Conservation (phyloP, 2,797 vertebrate species). For the Macroramphosus scolopax region DNA sequence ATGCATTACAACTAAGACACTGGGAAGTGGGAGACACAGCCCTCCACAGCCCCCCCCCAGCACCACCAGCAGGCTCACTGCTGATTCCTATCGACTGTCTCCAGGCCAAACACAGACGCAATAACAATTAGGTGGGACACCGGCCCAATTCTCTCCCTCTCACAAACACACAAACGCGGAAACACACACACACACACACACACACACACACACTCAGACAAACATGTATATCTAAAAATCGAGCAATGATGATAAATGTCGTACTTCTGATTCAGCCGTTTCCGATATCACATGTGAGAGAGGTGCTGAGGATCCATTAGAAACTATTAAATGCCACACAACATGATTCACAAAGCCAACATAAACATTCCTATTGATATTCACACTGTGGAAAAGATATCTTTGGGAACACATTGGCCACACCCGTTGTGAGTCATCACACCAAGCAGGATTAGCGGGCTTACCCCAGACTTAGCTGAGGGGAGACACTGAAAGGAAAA, state of each 20-base stretch:
- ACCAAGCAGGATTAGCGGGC: constrained; percentile 68
- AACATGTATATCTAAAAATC: too few species aligned
- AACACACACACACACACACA: constrained; percentile 21
- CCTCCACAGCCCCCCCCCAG: constrained; percentile 52
- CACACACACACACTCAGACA: too few species aligned
- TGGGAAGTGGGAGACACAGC: constrained; percentile 76
- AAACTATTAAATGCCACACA: constrained; percentile 61
- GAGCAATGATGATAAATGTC: too few species aligned
- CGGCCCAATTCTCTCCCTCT: constrained; percentile 70
- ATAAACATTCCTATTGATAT: constrained; percentile 72
- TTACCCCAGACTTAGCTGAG: constrained; percentile 72
- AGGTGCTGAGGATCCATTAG: constrained; percentile 23
- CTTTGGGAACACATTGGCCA: constrained; percentile 75
- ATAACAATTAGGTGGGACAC: constrained; percentile 85
- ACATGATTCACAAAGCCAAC: constrained; percentile 56
- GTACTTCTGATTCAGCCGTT: too few species aligned
- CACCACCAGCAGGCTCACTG: constrained; percentile 61
- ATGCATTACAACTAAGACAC: constrained; percentile 89
- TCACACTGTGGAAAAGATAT: constrained; percentile 69
- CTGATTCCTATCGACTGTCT: constrained; percentile 87
- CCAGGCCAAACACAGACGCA: constrained; percentile 78
- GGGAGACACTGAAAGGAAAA: constrained; percentile 76
- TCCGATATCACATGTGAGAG: constrained; percentile 2
- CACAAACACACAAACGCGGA: constrained; percentile 45
- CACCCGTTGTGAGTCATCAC: constrained; percentile 75